A percentile compares a stretch with the other conserved stretches of the same genome.
These are phyloP conservation scores for Crocidura indochinensis DNA, from an alignment of 2,797 vertebrate genomes.

Conservation along the genomic window DNA sequence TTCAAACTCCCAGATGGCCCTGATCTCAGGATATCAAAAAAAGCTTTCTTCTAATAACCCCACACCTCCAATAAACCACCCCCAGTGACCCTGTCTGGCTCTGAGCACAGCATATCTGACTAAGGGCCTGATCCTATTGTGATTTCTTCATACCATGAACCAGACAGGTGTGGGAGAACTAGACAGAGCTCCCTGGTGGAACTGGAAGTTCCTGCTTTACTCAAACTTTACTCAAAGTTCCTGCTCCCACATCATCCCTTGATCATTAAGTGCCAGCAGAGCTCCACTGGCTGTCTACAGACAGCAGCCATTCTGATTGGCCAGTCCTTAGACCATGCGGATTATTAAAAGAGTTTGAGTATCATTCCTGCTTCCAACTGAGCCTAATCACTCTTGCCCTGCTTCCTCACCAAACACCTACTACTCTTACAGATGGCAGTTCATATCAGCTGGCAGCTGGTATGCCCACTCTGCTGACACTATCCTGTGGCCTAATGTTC, in stretches of 20 bases:
- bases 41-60: background rate
- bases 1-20: background rate
- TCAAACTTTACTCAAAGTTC: background rate
- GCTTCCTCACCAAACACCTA: background rate
- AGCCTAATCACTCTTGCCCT: background rate
- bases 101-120: background rate
- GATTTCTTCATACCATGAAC: background rate
- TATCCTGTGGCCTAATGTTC: background rate
- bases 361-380: background rate
- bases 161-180: conserved; percentile 11
- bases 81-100: background rate
- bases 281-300: background rate
- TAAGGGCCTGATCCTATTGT: background rate
- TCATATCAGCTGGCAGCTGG: no score
- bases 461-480: rapidly evolving
- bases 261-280: background rate
- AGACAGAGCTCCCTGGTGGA: background rate
- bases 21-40: background rate
- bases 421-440: background rate
- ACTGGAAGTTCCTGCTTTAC: conserved; percentile 58
- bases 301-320: background rate
- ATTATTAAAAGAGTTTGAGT: background rate
- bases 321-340: background rate
- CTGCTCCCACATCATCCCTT: background rate
- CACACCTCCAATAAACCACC: background rate